Base-by-base conservation (phyloP, 2,113 vertebrate genomes). In the Fulica atra region DNA sequence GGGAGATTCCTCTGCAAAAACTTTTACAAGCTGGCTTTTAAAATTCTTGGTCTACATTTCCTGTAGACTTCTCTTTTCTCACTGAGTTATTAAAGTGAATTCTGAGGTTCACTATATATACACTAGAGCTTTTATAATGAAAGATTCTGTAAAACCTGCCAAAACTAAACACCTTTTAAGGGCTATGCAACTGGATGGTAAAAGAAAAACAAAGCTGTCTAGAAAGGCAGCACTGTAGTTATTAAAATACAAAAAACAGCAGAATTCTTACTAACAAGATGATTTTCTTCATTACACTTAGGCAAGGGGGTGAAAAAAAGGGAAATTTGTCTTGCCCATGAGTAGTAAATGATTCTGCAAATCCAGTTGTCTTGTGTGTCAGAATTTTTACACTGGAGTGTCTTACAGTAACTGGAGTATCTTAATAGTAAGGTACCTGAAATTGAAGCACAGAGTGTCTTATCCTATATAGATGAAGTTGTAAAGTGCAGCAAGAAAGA, bases 101-200 rank as follows among this genome's bases (percentile, higher is more conserved):
- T 60, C 9, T 0, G 0, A 61, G 29, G 18, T 16, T 17, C 29
- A 11, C 71, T 4, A 0, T 74, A 21, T 54, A 31, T 71, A 20
- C 2, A 12, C 8, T 16, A 29, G 42, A 46, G n/a, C 2, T 53
- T 69, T 90, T 59, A 17, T 14, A 44, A 59, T 3, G 74, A 74
- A 84, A 48, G 35, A 42, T 38, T 48, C 16, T 65, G 29, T 76
- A 83, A 46, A 73, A 57, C 65, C 57, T 89, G 36, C 11, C 16
- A 64, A 78, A 89, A 36, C 13, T 2, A n/a, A 82, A 35, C 14
- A 25, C 0, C 2, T 54, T 57, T 64, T 36, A 29, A 85, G 40
- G 31, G 15, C 92, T 84, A 29, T 54, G 61, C 28, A 63, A 13
- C 74, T 80, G 46, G 16, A 54, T 69, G 70, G 57, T 73, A 46